Conservation (phyloP, 2,797 vertebrate species). For the Thamnophis elegans region DNA sequence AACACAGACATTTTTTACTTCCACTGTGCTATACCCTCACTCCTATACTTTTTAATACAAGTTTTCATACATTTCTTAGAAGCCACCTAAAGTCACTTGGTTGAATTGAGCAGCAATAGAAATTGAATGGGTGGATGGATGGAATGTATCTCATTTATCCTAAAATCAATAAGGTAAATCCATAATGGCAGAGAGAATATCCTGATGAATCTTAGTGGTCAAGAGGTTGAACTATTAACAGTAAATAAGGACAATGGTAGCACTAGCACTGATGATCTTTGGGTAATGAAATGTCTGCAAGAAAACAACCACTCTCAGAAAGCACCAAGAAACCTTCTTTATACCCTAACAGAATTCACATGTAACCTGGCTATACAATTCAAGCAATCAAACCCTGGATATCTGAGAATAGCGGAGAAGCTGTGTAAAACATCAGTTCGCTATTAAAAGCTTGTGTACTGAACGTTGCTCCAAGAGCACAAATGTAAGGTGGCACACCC, state of each 20-base stretch:
- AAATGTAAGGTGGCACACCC: not conserved
- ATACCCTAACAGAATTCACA: not conserved
- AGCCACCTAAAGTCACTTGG: not conserved
- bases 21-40: not conserved
- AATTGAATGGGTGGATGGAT: not conserved
- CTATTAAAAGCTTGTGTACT: not conserved
- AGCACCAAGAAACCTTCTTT: not conserved
- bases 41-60: not conserved
- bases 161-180: not conserved
- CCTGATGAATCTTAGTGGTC: not conserved
- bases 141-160: not conserved
- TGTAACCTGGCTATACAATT: not conserved
- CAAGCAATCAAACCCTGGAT: not conserved
- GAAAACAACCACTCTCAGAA: not conserved
- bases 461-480: not conserved
- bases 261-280: not conserved
- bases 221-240: not conserved
- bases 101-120: not conserved
- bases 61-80: not conserved
- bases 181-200: not conserved
- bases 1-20: not conserved
- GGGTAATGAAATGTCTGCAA: not conserved
- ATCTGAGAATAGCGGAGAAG: not conserved
- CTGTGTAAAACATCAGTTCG: not conserved
- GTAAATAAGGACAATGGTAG: not conserved